Evolutionary conservation across 1,140 invertebrate genomes (phyloP), one percentile per base, ranked within the genome.

Genomic region (Drosophila tropicalis): DNA sequence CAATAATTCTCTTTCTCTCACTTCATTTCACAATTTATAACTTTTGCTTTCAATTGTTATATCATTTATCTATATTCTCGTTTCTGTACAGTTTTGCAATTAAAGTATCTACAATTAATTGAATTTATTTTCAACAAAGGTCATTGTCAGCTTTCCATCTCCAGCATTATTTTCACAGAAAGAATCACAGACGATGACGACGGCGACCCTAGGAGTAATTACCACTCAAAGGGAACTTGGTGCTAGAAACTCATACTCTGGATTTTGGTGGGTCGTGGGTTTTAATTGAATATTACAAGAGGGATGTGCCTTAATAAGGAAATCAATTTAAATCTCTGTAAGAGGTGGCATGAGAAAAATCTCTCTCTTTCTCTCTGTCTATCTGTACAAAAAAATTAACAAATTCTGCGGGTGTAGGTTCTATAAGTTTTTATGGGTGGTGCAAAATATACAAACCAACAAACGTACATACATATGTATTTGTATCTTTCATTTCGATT

Each of bases 281-380:
- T 83, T 90, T 86, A 90, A 90, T 90, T 90, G 79, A 85, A 86
- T 90, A 86, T 85, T 90, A 90, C 79, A 86, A 90, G 85, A 85
- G 85, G 85, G 85, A 89, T 90, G 86, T 90, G 82, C 86, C 72
- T 85, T 90, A 90, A 90, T 90, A 90, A 90, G 86, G 86, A 90
- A 90, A 90, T 90, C 81, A 90, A 90, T 90, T 90, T 90, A 90
- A 90, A 90, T 90, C 86, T 82, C 86, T 83, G 85, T 57, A n/a
- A 22, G 44, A 39, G 55, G 69, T 62, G 39, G 55, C 86, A 90
- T 89, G 81, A 89, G 85, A 89, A 89, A 85, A 81, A 73, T 66
- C 25, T 79, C 67, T 63, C 32, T 25, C 22, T 25, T 25, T 9
- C 10, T 44, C 41, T 22, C 22, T 22, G 1, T 22, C 22, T 29